A percentile compares a stretch with the other conserved stretches of the same genome.
Conservation (phyloP, 2,797 vertebrate species). For the Glyptemys insculpta region DNA sequence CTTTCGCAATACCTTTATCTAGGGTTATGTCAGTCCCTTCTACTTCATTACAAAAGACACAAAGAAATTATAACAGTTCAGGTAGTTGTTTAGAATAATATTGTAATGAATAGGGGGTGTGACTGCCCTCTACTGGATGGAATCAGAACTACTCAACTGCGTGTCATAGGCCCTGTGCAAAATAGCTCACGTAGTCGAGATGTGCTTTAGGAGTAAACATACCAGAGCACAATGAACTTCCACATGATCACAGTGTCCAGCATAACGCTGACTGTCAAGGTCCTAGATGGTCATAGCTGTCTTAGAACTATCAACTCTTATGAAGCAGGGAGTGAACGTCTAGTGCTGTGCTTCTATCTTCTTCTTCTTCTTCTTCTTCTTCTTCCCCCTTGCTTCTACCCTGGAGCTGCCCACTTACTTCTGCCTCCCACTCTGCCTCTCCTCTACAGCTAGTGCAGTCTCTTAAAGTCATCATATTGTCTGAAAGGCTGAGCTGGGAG, state of each 20-base stretch:
- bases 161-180: not conserved
- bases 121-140: not conserved
- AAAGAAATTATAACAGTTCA: not conserved
- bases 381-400: not conserved
- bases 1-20: not conserved
- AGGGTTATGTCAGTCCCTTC: not conserved
- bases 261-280: not conserved
- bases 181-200: not conserved
- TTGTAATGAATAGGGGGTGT: not conserved
- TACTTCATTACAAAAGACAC: not conserved
- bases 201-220: not conserved
- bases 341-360: not conserved
- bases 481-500: not conserved
- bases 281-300: not conserved
- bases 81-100: not conserved
- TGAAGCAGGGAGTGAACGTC: not conserved
- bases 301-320: not conserved
- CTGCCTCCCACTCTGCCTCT: not conserved
- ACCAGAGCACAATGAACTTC: not conserved
- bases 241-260: not conserved
- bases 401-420: not conserved
- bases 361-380: not conserved
- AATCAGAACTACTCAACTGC: not conserved
- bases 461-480: not conserved
- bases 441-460: fast-evolving